phyloP scores from a whole-genome alignment of 2,888 invertebrate species.

The Pristionchus japonicus region DNA sequence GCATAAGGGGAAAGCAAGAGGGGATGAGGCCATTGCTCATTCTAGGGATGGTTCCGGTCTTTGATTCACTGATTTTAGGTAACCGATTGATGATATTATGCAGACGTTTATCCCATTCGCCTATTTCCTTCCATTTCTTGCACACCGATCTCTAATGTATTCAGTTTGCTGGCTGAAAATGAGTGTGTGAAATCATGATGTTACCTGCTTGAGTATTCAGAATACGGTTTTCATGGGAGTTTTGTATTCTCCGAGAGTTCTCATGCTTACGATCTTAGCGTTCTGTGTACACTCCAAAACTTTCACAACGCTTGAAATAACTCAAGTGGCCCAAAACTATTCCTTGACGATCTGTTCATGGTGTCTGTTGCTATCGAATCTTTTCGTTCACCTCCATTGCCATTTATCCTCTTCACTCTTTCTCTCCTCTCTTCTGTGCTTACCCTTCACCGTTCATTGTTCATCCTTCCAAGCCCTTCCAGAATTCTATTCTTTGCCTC shows the following conservation, averaged over 20 bases:
- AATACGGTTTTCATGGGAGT: no score
- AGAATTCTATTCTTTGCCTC: neutral
- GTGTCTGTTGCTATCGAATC: neutral
- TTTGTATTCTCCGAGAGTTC: neutral
- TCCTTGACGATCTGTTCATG: no score
- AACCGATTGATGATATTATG: neutral
- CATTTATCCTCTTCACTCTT: neutral
- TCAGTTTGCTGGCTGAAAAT: neutral
- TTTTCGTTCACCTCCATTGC: neutral
- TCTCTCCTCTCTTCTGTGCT: neutral
- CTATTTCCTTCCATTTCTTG: neutral
- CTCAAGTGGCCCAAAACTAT: no score
- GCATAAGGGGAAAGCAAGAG: no score
- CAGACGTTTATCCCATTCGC: neutral
- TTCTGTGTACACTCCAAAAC: no score
- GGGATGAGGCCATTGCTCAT: no score
- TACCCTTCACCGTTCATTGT: neutral
- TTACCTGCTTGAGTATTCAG: neutral
- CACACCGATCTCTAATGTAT: neutral
- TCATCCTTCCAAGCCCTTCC: neutral
- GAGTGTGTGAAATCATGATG: neutral
- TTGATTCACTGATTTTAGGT: neutral
- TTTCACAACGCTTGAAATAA: no score
- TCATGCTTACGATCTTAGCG: neutral
- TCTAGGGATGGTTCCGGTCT: neutral